Evolutionary conservation across 2,888 invertebrate genomes (phyloP), one percentile per base, ranked within the genome.

Genomic region (Hylaea fasciaria): DNA sequence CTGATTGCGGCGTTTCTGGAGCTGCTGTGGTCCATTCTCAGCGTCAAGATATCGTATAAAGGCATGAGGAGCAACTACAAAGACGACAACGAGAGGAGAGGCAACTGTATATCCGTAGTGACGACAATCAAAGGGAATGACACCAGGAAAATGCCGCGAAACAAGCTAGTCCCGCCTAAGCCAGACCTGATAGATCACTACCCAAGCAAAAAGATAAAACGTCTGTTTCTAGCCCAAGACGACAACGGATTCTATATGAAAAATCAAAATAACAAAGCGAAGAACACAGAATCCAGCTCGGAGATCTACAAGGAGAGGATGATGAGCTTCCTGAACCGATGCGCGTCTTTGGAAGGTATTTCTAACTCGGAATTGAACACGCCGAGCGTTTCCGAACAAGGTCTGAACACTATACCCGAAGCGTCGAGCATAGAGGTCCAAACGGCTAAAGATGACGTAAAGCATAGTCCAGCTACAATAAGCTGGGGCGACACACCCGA

Each of bases 61-160:
- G 95, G 95, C 22, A 94, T 95, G 94, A 91, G 81, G 59, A 94
- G 92, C 62, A 87, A 83, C 41, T 94, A 94, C 70, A 93, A 93
- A 57, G 93, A 94, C n/a, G 93, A 86, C 1, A 74, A 81, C 16
- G 84, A 89, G 12, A 76, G 89, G n/a, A 80, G 91, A 57, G 89
- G 93, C 0, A 93, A 93, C 50, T 90, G 91, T 45, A 85, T 94
- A 28, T 91, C 93, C 35, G 92, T 94, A 0, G 92, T 92, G 0
- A 93, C 93, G 0, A 91, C 91, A 61, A 90, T 91, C n/a, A 94
- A 93, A 78, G 93, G 93, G 0, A 93, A 92, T 54, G 93, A 89
- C 55, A 82, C 86, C 0, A 80, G 82, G 57, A 88, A 87, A 63
- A 58, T 86, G 32, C 85, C 87, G 0, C 71, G 91, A 60, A 92